Evolutionary conservation across 2,888 invertebrate species (phyloP).

Genomic region (Lepidonotus clava): DNA sequence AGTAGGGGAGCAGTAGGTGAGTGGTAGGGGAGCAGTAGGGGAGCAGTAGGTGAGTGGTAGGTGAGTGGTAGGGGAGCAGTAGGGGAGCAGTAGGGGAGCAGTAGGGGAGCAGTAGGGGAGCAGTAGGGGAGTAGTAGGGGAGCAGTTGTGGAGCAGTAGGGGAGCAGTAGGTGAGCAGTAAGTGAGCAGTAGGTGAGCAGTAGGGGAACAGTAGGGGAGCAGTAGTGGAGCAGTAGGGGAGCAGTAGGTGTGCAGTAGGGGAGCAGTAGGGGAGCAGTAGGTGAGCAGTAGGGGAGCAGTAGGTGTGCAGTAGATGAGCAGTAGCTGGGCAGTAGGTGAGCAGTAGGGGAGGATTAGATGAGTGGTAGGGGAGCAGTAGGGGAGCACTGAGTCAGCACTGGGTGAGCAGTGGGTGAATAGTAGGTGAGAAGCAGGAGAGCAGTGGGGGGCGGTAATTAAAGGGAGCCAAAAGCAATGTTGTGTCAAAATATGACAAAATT

Average conservation of each 20-base stretch:
- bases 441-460: background rate
- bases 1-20: no score
- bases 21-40: no score
- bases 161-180: background rate
- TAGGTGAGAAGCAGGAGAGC: no score
- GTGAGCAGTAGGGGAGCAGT: background rate
- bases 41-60: no score
- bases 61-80: no score
- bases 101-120: background rate
- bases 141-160: no score
- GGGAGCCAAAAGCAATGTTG: no score
- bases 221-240: background rate
- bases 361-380: background rate
- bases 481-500: no score
- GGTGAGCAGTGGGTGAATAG: no score
- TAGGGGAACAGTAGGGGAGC: background rate
- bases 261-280: background rate
- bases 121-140: background rate
- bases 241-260: background rate
- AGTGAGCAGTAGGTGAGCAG: background rate
- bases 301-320: background rate
- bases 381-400: no score
- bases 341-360: background rate
- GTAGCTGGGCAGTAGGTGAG: background rate
- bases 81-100: no score